Evolutionary conservation across 1,140 invertebrate species (phyloP), one percentile per base, ranked within the genome.

Genomic region (Polypedilum vanderplanki): DNA sequence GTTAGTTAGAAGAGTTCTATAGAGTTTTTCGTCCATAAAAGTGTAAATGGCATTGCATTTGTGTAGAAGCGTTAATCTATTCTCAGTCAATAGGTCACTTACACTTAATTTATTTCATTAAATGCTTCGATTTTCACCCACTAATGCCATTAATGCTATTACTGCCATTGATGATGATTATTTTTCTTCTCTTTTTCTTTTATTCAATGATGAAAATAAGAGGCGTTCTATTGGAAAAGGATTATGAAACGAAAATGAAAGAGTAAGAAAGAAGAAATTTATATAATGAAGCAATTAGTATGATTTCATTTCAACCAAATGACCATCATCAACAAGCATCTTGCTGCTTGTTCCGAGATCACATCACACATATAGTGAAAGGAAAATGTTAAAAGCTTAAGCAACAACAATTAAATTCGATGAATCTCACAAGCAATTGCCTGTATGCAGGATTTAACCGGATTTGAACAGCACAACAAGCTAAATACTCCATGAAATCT

Each of bases 261-360:
- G 41, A n/a, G n/a, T 12, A 12, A 57, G 46, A 57, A 57, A 57
- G 46, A 57, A 46, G 41, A 57, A 57, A n/a, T 57, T 57, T 1
- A 15, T 57, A 18, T 70, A 70, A 70, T 70, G 65, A 70, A 70
- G 65, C 18, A 70, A 70, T 70, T 70, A 70, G 65, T 70, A 70
- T 70, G 65, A 70, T 70, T 70, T 70, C 20, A 18, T 7, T 70
- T 70, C 65, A 1, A 57, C 10, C 8, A 17, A 57, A 57, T 15
- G 46, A 15, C 46, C 46, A 12, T 57, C 46, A 17, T 15, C 10
- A 17, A 3, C 10, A 57, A 57, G 10, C 10, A 12, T 57, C n/a
- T 57, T 17, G 8, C 1, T 3, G n/a, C n/a, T 1, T 17, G n/a
- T 57, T n/a, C n/a, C n/a, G n/a, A n/a, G n/a, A n/a, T n/a, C n/a